These are phyloP conservation scores for Electrophaes corylata DNA, from an alignment of 2,888 invertebrate species.

Conservation along the genomic window DNA sequence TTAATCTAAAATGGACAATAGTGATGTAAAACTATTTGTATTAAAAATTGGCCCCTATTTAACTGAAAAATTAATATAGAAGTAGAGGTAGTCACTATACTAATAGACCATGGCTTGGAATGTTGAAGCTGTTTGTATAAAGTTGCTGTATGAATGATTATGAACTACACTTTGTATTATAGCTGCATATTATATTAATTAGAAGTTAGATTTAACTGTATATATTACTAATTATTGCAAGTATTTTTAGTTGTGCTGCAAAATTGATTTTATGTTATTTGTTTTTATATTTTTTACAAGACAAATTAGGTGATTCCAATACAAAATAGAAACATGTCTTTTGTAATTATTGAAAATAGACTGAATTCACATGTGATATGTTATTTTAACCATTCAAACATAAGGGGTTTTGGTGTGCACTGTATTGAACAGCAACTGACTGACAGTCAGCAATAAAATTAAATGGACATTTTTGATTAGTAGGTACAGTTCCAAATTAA, in stretches of 20 bases:
- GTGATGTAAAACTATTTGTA: conserved; percentile 4
- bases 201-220: conserved; percentile 35
- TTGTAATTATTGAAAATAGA: conserved; percentile 26
- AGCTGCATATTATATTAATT: conserved; percentile 35
- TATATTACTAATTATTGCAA: conserved; percentile 26
- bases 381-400: conserved; percentile 26
- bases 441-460: too few relatives aligned
- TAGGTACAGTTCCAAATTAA: too few relatives aligned
- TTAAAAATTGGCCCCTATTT: conserved; percentile 7
- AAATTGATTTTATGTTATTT: conserved; percentile 25
- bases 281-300: conserved; percentile 13
- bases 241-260: conserved; percentile 28
- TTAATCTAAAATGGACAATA: conserved; percentile 14
- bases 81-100: conserved; percentile 14
- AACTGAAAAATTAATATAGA: conserved; percentile 13
- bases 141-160: conserved; percentile 53
- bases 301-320: conserved; percentile 7
- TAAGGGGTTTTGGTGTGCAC: conserved; percentile 5
- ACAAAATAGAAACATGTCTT: conserved; percentile 8
- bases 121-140: conserved; percentile 40
- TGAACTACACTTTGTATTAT: conserved; percentile 42
- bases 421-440: too few relatives aligned
- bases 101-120: conserved; percentile 30
- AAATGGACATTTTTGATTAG: too few relatives aligned
- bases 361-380: conserved; percentile 39